Evolutionary conservation across 2,113 vertebrate species (phyloP), one percentile per base, ranked within the genome.

Genomic region (Apus apus): DNA sequence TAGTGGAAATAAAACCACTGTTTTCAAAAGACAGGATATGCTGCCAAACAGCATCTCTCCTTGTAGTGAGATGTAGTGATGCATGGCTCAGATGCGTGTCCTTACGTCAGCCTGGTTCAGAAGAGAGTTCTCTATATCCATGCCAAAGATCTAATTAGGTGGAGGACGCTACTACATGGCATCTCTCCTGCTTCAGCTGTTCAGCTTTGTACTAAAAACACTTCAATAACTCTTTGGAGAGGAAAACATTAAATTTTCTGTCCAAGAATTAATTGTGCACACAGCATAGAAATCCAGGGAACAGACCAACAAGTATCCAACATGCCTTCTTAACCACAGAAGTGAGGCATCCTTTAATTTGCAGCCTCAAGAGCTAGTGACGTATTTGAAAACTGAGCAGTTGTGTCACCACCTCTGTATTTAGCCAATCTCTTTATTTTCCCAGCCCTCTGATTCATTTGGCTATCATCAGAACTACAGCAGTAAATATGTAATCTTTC

Each of bases 111-210:
- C 27, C 32, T 50, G 16, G 73, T 86, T 86, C 46, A 94, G 54
- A 50, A 22, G 60, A 80, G 46, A 80, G 48, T 75, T 34, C 43
- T 82, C 60, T 46, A 56, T 46, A 56, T 58, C 14, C 11, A 13
- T 94, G 90, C 54, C 82, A 93, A 93, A 85, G 19, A 80, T 6
- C 36, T 90, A 70, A 94, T 90, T 30, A 70, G 58, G 68, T n/a
- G 27, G 58, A 82, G 36, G 36, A 66, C 12, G 21, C 89, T 58
- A 73, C 5, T 15, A 64, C 14, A 29, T 45, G 46, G 25, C 45
- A 58, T 25, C 7, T 67, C 21, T 95, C 15, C 22, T 58, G 46
- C 5, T 82, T 75, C 50, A 79, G 58, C 61, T 90, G 25, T 36
- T 88, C 50, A 65, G 30, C 15, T 76, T 68, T 25, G 21, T 40